These are phyloP conservation scores for Papilio protenor DNA, from an alignment of 2,888 invertebrate genomes.

Conservation along the genomic window DNA sequence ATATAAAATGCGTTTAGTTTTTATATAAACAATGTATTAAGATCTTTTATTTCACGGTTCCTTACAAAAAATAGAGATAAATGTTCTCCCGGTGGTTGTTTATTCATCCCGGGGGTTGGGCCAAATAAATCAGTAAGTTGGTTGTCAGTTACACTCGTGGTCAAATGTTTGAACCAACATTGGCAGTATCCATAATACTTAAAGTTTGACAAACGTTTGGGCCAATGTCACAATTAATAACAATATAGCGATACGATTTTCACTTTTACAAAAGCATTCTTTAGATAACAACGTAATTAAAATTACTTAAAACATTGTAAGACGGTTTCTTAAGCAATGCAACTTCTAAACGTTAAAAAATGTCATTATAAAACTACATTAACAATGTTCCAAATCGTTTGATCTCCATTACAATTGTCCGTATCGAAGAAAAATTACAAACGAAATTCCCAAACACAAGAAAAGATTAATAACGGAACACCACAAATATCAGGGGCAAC, in stretches of 20 bases:
- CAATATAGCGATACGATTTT: neutral
- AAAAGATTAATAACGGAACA: constrained; percentile 39
- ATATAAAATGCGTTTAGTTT: neutral
- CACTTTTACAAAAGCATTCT: too few relatives aligned
- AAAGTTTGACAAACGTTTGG: neutral
- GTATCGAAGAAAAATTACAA: constrained; percentile 21
- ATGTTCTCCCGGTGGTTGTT: constrained; percentile 68
- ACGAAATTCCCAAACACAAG: constrained; percentile 23
- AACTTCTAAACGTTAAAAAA: neutral
- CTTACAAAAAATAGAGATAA: constrained; percentile 78
- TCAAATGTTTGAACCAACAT: constrained; percentile 30
- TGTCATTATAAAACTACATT: neutral
- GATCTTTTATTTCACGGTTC: constrained; percentile 76
- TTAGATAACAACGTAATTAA: neutral
- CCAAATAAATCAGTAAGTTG: constrained; percentile 31
- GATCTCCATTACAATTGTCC: constrained; percentile 19
- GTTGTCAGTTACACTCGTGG: constrained; percentile 28
- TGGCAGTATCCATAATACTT: neutral
- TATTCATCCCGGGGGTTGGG: constrained; percentile 74
- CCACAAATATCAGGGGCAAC: constrained; percentile 41
- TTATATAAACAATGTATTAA: constrained; percentile 42
- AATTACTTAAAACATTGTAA: neutral
- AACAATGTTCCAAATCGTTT: neutral
- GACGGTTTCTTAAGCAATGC: neutral
- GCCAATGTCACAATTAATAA: neutral